Evolutionary conservation across 2,797 vertebrate genomes (phyloP).

Genomic region (Tinamus major): DNA sequence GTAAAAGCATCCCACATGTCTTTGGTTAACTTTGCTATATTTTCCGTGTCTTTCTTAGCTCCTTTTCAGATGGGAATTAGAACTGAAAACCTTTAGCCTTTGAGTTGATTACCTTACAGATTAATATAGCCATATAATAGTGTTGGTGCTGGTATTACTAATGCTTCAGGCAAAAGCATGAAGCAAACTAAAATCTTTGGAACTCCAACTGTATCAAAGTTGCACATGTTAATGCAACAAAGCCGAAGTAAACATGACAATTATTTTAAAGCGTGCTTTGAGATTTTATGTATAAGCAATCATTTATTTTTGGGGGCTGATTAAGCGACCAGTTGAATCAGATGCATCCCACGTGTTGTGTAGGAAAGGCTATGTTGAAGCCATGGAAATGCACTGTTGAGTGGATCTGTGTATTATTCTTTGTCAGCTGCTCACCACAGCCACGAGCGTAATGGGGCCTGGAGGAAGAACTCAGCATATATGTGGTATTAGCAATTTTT

Average conservation of each 20-base stretch:
- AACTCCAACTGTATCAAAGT: background rate
- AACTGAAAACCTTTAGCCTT: background rate
- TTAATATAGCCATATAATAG: background rate
- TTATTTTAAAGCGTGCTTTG: background rate
- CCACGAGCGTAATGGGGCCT: background rate
- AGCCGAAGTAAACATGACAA: background rate
- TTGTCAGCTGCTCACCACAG: background rate
- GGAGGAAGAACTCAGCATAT: background rate
- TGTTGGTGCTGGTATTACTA: background rate
- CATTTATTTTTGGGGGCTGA: rapidly evolving
- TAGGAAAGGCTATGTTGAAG: background rate
- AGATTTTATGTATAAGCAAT: background rate
- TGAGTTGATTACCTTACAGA: background rate
- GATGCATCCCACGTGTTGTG: background rate
- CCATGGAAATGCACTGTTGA: background rate
- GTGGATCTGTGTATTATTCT: rapidly evolving
- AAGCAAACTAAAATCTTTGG: background rate
- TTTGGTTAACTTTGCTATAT: background rate
- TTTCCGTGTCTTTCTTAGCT: background rate
- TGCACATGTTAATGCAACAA: background rate
- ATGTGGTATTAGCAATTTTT: background rate
- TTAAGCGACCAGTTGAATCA: background rate
- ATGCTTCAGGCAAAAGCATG: background rate
- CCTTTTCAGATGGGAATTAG: background rate
- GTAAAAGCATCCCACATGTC: background rate